These are phyloP conservation scores for Hypothenemus hampei DNA, from an alignment of 1,140 invertebrate species.

Conservation along the genomic window DNA sequence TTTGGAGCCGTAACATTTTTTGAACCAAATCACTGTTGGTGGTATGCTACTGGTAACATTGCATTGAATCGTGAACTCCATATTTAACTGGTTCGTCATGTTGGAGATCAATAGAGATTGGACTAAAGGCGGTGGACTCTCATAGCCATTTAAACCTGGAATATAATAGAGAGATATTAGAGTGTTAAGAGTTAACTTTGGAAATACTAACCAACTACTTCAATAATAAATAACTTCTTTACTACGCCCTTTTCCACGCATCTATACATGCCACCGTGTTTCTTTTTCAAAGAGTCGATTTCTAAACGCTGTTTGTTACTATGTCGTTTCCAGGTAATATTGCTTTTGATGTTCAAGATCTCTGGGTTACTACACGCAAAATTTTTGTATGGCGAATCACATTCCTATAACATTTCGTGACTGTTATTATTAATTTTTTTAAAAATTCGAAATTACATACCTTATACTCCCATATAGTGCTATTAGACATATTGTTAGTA, in stretches of 20 bases:
- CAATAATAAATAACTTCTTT: constrained; percentile 27
- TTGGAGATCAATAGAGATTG: constrained; percentile 32
- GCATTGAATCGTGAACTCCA: constrained; percentile 38
- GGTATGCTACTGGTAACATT: constrained; percentile 35
- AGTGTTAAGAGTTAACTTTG: background rate
- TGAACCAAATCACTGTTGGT: constrained; percentile 40
- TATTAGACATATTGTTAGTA: constrained; percentile 6
- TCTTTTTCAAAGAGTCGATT: constrained; percentile 24
- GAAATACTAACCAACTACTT: constrained; percentile 31
- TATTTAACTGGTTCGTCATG: constrained; percentile 30
- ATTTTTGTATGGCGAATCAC: constrained; percentile 12
- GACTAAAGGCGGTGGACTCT: constrained; percentile 31
- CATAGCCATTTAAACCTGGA: constrained; percentile 25
- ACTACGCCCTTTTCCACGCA: constrained; percentile 31
- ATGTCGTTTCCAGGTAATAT: constrained; percentile 11
- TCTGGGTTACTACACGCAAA: constrained; percentile 16
- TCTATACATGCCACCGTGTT: constrained; percentile 31
- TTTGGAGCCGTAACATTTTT: constrained; percentile 32
- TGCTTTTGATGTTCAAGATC: constrained; percentile 6
- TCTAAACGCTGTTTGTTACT: constrained; percentile 10
- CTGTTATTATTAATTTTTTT: background rate
- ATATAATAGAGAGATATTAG: background rate
- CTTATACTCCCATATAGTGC: constrained; percentile 31
- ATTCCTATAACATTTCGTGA: constrained; percentile 5
- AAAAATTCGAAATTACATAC: constrained; percentile 7